Evolutionary conservation across 2,113 vertebrate genomes (phyloP).

Genomic region (Aleadryas rufinucha): DNA sequence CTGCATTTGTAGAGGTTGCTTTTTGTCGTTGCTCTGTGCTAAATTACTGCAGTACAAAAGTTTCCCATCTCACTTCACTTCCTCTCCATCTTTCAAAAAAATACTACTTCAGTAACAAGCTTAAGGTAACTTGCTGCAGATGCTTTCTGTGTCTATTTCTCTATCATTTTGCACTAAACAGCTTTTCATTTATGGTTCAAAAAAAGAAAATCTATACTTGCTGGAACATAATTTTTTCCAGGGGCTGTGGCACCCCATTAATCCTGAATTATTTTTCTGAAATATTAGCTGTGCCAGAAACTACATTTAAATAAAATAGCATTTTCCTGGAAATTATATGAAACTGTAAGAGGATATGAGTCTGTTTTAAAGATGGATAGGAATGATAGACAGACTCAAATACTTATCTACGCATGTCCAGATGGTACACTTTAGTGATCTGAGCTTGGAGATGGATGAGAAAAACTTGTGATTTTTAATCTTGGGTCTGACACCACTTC

Average conservation of each 20-base stretch:
- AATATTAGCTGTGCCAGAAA: not conserved
- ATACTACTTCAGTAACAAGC: not conserved
- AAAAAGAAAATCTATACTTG: not conserved
- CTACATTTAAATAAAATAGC: not conserved
- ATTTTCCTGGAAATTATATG: not conserved
- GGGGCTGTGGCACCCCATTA: not conserved
- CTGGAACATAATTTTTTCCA: not conserved
- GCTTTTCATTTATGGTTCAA: not conserved
- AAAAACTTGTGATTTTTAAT: slow-evolving; percentile 29
- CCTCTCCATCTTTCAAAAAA: not conserved
- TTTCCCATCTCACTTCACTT: not conserved
- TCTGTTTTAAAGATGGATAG: slow-evolving; percentile 21
- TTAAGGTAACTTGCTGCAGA: not conserved
- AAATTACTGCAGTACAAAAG: not conserved
- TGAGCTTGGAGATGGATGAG: not conserved
- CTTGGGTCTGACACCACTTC: not conserved
- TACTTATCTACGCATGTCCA: slow-evolving; percentile 20
- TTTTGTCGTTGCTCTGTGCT: not conserved
- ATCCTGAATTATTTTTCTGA: slow-evolving; percentile 1
- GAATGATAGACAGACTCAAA: not conserved
- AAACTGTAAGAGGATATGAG: not conserved
- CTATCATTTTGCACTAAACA: not conserved
- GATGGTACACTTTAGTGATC: not conserved
- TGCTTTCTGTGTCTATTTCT: not conserved
- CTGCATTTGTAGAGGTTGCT: not conserved